Percentiles rank a stretch among this genome's conserved stretches.
phyloP scores from a whole-genome alignment of 1,140 invertebrate species.

The Asobara japonica region DNA sequence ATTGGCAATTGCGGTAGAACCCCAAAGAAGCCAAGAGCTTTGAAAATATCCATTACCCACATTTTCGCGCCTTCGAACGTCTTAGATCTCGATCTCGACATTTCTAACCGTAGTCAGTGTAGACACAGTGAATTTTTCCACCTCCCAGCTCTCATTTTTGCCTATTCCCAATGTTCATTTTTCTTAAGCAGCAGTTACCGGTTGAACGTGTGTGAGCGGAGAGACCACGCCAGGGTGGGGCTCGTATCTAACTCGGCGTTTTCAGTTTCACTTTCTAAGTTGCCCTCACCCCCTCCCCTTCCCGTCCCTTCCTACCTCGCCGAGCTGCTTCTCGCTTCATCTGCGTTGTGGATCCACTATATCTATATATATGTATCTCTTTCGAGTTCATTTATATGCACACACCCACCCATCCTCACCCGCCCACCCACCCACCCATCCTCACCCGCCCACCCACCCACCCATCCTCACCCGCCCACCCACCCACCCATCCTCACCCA shows the following conservation, averaged over 20 bases:
- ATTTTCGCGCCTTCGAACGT: no score
- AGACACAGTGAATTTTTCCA: background rate
- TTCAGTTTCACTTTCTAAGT: conserved; percentile 46
- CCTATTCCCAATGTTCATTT: background rate
- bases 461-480: no score
- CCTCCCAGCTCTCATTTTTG: background rate
- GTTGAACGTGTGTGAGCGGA: conserved; percentile 33
- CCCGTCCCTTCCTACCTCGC: conserved; percentile 21
- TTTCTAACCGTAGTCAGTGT: conserved; percentile 12
- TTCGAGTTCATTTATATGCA: conserved; percentile 18
- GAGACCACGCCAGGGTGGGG: conserved; percentile 50
- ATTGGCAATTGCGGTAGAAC: no score
- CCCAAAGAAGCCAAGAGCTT: no score
- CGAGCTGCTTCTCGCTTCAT: conserved; percentile 7
- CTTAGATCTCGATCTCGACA: conserved; percentile 9
- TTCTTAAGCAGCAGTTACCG: background rate
- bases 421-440: no score
- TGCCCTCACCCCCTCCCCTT: background rate
- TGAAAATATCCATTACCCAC: no score
- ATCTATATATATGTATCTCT: background rate
- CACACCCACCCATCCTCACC: no score
- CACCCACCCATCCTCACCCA: no score
- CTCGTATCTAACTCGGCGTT: conserved; percentile 37
- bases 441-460: no score
- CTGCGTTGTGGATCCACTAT: conserved; percentile 14